Percentiles rank a stretch among this genome's conserved stretches.
Evolutionary conservation across 2,113 vertebrate genomes (phyloP).

Genomic region (Emydura subglobosa): DNA sequence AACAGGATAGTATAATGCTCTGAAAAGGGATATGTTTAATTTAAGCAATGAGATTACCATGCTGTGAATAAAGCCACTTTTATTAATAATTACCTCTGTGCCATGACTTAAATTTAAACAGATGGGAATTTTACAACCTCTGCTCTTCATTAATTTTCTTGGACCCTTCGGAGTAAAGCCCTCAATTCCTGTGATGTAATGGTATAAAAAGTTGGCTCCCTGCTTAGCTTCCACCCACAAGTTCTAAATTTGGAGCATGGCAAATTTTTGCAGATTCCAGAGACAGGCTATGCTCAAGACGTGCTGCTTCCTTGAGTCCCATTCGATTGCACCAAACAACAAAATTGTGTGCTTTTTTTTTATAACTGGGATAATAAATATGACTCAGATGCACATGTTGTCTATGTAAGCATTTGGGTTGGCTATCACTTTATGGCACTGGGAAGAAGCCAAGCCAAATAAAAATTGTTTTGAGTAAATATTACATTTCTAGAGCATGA

Average conservation of each 20-base stretch:
- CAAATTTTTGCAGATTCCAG: conserved; percentile 76
- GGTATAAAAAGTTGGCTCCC: conserved; percentile 76
- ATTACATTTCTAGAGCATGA: conserved; percentile 78
- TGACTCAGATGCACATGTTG: conserved; percentile 76
- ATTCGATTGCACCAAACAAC: conserved; percentile 64
- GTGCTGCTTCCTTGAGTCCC: conserved; percentile 63
- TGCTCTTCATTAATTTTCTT: conserved; percentile 76
- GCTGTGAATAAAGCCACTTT: conserved; percentile 49
- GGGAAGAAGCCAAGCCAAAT: conserved; percentile 78
- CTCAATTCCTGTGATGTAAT: conserved; percentile 79
- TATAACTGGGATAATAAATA: conserved; percentile 68
- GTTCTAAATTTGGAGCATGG: conserved; percentile 82
- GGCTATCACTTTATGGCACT: conserved; percentile 75
- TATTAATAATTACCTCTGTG: conserved; percentile 72
- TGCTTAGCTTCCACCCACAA: conserved; percentile 70
- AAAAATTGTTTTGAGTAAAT: conserved; percentile 80
- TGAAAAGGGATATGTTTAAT: conserved; percentile 68
- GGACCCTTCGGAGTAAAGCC: conserved; percentile 47
- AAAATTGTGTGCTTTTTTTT: conserved; percentile 53
- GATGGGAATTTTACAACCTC: conserved; percentile 53
- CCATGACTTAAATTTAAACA: conserved; percentile 71
- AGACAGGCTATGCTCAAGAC: conserved; percentile 66
- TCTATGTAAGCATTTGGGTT: conserved; percentile 71
- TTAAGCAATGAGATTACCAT: conserved; percentile 39
- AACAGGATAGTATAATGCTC: conserved; percentile 33